These are phyloP conservation scores for Anthrax anthrax DNA, from an alignment of 2,888 invertebrate species.

Conservation along the genomic window DNA sequence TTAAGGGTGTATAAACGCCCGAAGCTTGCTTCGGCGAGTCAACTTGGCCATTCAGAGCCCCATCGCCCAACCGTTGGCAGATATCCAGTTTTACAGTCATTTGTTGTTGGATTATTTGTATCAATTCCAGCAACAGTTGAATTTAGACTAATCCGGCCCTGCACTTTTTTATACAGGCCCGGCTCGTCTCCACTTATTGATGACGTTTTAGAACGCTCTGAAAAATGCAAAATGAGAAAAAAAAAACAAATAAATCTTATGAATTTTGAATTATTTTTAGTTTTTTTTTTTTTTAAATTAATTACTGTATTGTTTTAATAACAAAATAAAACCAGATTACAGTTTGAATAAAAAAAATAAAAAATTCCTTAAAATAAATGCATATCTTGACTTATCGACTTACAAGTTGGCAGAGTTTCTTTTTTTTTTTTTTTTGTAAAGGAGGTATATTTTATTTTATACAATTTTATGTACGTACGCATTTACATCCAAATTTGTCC, in stretches of 20 bases:
- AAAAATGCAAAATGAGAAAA: slow-evolving; percentile 17
- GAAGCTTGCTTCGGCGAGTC: slow-evolving; percentile 62
- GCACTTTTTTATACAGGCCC: slow-evolving; percentile 42
- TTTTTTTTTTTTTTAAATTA: neutral
- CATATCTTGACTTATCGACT: too few relatives aligned
- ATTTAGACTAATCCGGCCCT: slow-evolving; percentile 41
- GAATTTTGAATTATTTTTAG: neutral
- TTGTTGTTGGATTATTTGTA: slow-evolving; percentile 29
- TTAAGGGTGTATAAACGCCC: slow-evolving; percentile 32
- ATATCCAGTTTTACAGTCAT: slow-evolving; percentile 43
- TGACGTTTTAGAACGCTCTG: slow-evolving; percentile 63
- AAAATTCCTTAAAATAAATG: too few relatives aligned
- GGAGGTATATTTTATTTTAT: too few relatives aligned
- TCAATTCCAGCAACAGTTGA: slow-evolving; percentile 22
- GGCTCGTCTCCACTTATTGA: slow-evolving; percentile 48
- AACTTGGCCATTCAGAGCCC: slow-evolving; percentile 95
- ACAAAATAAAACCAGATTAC: too few relatives aligned
- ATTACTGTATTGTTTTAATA: too few relatives aligned
- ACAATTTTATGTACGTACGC: too few relatives aligned
- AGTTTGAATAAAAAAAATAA: too few relatives aligned
- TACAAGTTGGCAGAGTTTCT: too few relatives aligned
- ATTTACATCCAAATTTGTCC: too few relatives aligned
- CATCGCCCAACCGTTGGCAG: slow-evolving; percentile 77
- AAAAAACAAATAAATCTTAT: neutral
- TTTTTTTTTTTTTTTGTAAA: too few relatives aligned